Base-by-base conservation (phyloP, 1,140 invertebrate genomes). In the Planococcus citri region DNA sequence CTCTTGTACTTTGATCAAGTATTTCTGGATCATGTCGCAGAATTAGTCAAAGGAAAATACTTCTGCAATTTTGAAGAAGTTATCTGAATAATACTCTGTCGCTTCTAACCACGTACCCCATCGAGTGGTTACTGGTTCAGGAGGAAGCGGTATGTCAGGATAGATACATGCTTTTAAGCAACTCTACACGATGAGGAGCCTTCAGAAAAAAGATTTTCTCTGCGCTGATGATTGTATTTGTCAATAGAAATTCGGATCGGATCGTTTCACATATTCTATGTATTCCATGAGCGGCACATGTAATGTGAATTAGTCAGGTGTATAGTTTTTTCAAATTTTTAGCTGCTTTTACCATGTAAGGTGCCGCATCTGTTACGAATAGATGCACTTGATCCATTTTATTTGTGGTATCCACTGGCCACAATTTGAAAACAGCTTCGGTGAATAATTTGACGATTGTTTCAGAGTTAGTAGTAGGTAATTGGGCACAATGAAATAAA, bases 311-410 rank as follows among this genome's bases (percentile, higher is more conserved):
- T 20, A 70, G 25, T 61, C 29, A n/a, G 17, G 69, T 22, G 12
- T 70, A 70, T 0, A 70, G 24, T 29, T 41, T 24, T 24, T 69
- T 69, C 24, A 69, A 22, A 21, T 8, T 21, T 33, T 70, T 70
- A n/a, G 14, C 69, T 27, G 69, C 51, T 61, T 58, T 60, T 1
- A 70, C 24, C 51, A 70, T 70, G 27, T 61, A 70, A 51, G 69
- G 51, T 9, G 68, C 68, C 14, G 22, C 68, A n/a, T 69, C 68
- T 14, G 68, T 37, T 10, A 24, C 17, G 4, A 69, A 41, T 20
- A 69, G 20, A 29, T 22, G 27, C 12, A 68, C 29, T 68, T 27
- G 9, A 29, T 68, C 25, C 41, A 51, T 51, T 9, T 51, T 51
- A 3, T 20, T n/a, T 9, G 6, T 14, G 2, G 41, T n/a, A 51